A percentile compares a stretch with the other conserved stretches of the same genome.
phyloP scores from a whole-genome alignment of 2,888 invertebrate genomes.

The Rhamphomyia laevipes region DNA sequence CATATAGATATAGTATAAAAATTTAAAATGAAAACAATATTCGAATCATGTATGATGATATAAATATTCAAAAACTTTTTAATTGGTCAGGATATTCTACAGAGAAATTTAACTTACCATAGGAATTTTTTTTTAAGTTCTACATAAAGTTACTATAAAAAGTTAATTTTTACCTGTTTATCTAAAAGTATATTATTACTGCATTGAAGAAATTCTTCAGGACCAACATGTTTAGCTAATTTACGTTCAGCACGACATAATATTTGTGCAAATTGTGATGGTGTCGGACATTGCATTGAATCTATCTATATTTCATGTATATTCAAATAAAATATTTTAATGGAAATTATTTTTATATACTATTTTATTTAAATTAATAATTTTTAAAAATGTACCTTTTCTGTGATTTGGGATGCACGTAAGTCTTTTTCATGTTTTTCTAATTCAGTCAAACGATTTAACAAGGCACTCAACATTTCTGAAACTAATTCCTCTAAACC shows the following conservation, averaged over 20 bases:
- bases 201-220: conserved; percentile 37
- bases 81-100: too few relatives aligned
- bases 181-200: conserved; percentile 34
- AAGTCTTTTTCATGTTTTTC: conserved; percentile 37
- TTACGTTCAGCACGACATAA: conserved; percentile 36
- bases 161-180: conserved; percentile 27
- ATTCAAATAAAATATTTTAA: conserved; percentile 2
- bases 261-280: conserved; percentile 37
- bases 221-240: conserved; percentile 36
- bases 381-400: conserved; percentile 23
- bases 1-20: too few relatives aligned
- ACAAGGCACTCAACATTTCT: conserved; percentile 40
- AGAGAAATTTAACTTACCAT: too few relatives aligned
- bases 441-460: conserved; percentile 39
- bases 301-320: conserved; percentile 18
- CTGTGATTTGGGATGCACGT: conserved; percentile 34
- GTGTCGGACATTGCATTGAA: conserved; percentile 29
- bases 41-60: too few relatives aligned
- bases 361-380: background rate
- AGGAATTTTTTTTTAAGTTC: too few relatives aligned
- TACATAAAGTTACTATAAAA: too few relatives aligned
- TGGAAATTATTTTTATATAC: too few relatives aligned
- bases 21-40: too few relatives aligned
- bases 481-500: conserved; percentile 36
- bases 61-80: too few relatives aligned